Evolutionary conservation across 2,888 invertebrate genomes (phyloP).

Genomic region (Plutella xylostella): DNA sequence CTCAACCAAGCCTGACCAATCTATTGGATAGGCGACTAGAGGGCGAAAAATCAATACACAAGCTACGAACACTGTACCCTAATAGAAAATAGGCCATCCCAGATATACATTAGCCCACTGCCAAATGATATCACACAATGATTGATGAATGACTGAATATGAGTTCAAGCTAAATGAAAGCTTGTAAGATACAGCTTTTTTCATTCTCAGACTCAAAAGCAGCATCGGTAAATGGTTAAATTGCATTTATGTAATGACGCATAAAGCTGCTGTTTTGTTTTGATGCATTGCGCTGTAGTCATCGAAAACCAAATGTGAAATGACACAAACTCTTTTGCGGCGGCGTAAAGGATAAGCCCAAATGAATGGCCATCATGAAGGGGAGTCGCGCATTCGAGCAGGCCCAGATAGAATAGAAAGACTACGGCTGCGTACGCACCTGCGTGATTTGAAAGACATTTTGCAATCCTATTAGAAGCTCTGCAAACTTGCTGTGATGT

Average conservation of each 20-base stretch:
- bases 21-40: slow-evolving; percentile 36
- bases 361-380: slow-evolving; percentile 69
- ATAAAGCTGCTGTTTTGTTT: slow-evolving; percentile 49
- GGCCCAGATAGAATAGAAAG: slow-evolving; percentile 87
- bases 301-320: slow-evolving; percentile 46
- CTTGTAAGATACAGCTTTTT: not conserved
- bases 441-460: slow-evolving; percentile 78
- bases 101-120: too few relatives aligned
- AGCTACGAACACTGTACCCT: slow-evolving; percentile 25
- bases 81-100: not conserved
- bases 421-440: slow-evolving; percentile 97
- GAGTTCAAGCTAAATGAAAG: too few relatives aligned
- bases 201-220: too few relatives aligned
- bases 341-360: slow-evolving; percentile 68
- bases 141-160: too few relatives aligned
- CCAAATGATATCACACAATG: too few relatives aligned
- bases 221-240: too few relatives aligned
- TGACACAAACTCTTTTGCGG: slow-evolving; percentile 66
- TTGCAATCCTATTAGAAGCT: slow-evolving; percentile 56
- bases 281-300: slow-evolving; percentile 44
- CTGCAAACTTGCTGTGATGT: slow-evolving; percentile 59
- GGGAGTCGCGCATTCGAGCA: slow-evolving; percentile 80
- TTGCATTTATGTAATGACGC: slow-evolving; percentile 29
- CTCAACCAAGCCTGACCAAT: not conserved
- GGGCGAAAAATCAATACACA: slow-evolving; percentile 57